A percentile compares a stretch with the other conserved stretches of the same genome.
Conservation (phyloP, 2,113 vertebrate species). For the Panurus biarmicus region DNA sequence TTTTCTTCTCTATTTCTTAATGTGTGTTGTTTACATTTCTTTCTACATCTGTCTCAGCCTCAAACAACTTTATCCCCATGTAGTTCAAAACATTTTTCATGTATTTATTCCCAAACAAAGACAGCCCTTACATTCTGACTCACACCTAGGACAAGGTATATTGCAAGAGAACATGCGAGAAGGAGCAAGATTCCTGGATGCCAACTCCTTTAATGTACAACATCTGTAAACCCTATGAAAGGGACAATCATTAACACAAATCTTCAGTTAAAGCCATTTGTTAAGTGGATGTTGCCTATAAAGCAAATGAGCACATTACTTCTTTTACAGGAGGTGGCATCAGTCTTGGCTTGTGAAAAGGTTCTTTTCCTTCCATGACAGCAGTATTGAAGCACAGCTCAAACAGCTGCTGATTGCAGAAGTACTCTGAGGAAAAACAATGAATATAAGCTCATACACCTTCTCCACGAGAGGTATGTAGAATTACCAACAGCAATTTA, state of each 20-base stretch:
- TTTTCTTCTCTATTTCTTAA: not conserved
- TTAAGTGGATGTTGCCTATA: not conserved
- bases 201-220: not conserved
- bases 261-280: not conserved
- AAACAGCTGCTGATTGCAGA: not conserved
- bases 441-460: not conserved
- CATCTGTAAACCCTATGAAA: not conserved
- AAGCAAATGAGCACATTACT: not conserved
- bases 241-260: not conserved
- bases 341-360: not conserved
- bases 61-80: not conserved
- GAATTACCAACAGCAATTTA: not conserved
- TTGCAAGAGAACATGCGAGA: not conserved
- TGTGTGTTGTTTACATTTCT: not conserved
- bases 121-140: not conserved
- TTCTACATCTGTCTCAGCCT: not conserved
- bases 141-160: not conserved
- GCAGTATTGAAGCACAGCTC: not conserved
- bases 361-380: not conserved
- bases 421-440: not conserved
- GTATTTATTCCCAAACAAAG: not conserved
- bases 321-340: not conserved
- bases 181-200: not conserved
- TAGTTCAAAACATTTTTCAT: not conserved
- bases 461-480: not conserved